These are phyloP conservation scores for Campopleginae sp. DNA, from an alignment of 2,888 invertebrate genomes.

Conservation along the genomic window DNA sequence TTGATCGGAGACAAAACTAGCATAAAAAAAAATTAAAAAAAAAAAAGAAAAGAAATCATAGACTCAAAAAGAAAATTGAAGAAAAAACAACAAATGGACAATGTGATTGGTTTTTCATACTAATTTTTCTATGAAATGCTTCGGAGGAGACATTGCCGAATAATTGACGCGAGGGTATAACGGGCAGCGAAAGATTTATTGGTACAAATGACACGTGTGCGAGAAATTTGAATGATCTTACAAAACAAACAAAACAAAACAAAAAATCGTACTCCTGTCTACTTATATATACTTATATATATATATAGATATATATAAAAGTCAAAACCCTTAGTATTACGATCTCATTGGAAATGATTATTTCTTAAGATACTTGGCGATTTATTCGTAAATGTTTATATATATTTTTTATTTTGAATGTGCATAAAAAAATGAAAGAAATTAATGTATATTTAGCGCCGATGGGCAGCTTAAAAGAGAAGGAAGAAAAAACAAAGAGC, in stretches of 20 bases:
- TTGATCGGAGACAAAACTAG: slow-evolving; percentile 36
- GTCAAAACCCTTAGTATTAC: slow-evolving; percentile 76
- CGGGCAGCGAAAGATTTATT: slow-evolving; percentile 12
- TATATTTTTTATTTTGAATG: slow-evolving; percentile 68
- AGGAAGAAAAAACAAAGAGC: slow-evolving; percentile 31
- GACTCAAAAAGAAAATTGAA: slow-evolving; percentile 17
- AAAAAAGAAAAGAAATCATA: too few relatives aligned
- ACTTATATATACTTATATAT: slow-evolving; percentile 53
- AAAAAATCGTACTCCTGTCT: slow-evolving; percentile 70
- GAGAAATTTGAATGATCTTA: slow-evolving; percentile 55
- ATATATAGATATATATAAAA: too few relatives aligned
- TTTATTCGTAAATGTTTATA: slow-evolving; percentile 69
- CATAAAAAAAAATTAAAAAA: slow-evolving; percentile 17
- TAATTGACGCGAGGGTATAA: slow-evolving; percentile 1
- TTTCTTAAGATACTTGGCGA: slow-evolving; percentile 60
- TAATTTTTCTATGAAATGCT: slow-evolving; percentile 42
- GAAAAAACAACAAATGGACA: not conserved
- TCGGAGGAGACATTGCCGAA: not conserved
- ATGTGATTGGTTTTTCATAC: slow-evolving; percentile 35
- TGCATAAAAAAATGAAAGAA: slow-evolving; percentile 23
- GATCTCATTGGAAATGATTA: slow-evolving; percentile 77
- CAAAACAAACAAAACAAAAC: slow-evolving; percentile 64
- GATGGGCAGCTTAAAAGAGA: slow-evolving; percentile 58
- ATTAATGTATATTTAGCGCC: slow-evolving; percentile 51
- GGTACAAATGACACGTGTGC: slow-evolving; percentile 43